phyloP scores from a whole-genome alignment of 2,113 vertebrate genomes.

The Atractosteus spatula region DNA sequence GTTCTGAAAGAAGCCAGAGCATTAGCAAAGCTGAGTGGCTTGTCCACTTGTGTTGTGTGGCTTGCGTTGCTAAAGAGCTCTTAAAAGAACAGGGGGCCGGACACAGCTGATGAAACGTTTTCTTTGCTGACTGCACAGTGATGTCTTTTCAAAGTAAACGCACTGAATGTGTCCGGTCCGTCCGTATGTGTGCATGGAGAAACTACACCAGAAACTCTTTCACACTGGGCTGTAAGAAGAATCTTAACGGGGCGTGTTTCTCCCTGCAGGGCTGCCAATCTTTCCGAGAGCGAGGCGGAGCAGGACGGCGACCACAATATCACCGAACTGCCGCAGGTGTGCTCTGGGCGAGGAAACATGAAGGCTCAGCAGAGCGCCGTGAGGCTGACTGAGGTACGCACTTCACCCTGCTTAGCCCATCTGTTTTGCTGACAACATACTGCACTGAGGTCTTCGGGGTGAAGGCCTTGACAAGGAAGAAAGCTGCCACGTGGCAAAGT shows the following conservation, averaged over 20 bases:
- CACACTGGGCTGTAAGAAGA: no score
- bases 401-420: rapidly evolving
- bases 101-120: conserved; percentile 30
- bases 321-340: conserved; percentile 79
- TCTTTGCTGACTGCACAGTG: conserved; percentile 24
- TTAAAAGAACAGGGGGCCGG: neutral
- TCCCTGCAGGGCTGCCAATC: conserved; percentile 70
- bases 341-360: conserved; percentile 86
- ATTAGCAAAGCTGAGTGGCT: no score
- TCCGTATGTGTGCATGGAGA: no score
- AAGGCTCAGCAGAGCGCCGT: conserved; percentile 82
- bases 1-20: neutral
- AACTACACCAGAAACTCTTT: no score
- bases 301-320: conserved; percentile 85
- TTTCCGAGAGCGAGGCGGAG: conserved; percentile 89
- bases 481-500: no score
- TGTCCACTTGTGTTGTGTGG: neutral
- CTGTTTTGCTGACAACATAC: neutral
- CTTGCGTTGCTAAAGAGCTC: no score
- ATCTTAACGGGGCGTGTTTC: no score
- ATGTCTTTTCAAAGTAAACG: conserved; percentile 39
- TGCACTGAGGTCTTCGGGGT: no score
- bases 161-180: conserved; percentile 28
- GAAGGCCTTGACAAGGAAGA: no score
- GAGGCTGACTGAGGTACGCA: conserved; percentile 79